Evolutionary conservation across 2,888 invertebrate species (phyloP), one percentile per base, ranked within the genome.

Genomic region (Ceratothoa steindachneri): DNA sequence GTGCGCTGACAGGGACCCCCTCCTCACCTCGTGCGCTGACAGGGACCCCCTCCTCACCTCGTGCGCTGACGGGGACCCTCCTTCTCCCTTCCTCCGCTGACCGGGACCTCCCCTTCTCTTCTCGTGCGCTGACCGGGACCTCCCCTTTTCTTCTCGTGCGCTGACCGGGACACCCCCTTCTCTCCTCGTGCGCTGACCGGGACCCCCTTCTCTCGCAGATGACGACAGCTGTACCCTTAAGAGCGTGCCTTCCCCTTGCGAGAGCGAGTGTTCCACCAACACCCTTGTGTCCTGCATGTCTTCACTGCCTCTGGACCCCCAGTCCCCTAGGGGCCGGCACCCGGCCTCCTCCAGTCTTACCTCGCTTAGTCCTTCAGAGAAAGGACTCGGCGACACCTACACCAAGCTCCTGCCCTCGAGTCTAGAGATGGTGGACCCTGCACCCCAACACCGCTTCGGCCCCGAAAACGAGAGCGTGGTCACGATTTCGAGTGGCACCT

Each of bases 231-330:
- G 75, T 29, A 73, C 75, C 22, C 30, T 76, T 41, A 72, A 70
- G 19, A 73, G 70, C 68, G 69, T 76, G 51, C 75, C 75, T 28
- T 76, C 75, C 3, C 75, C 75, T 0, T 75, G 72, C 72, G 75
- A 71, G 22, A 73, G 75, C 27, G 75, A 76, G 52, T 76, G 75
- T 67, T 76, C 75, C 31, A 76, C 70, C 24, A 76, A 76, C 67
- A 76, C 75, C 41, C 72, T 73, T 5, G 73, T 76, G 4, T 76
- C 73, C 29, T 76, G 75, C 64, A 75, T 75, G 75, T 73, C 75
- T 52, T 75, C 75, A 69, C 72, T 73, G 29, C 75, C 75, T 15
- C 51, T 60, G 5, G 75, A 76, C 55, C 75, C 75, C 5, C 75
- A 76, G 64, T 76, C 75, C n/a, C 75, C 75, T 41, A 41, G 15